Evolutionary conservation across 1,140 invertebrate genomes (phyloP), one percentile per base, ranked within the genome.

Genomic region (Camponotus pennsylvanicus): DNA sequence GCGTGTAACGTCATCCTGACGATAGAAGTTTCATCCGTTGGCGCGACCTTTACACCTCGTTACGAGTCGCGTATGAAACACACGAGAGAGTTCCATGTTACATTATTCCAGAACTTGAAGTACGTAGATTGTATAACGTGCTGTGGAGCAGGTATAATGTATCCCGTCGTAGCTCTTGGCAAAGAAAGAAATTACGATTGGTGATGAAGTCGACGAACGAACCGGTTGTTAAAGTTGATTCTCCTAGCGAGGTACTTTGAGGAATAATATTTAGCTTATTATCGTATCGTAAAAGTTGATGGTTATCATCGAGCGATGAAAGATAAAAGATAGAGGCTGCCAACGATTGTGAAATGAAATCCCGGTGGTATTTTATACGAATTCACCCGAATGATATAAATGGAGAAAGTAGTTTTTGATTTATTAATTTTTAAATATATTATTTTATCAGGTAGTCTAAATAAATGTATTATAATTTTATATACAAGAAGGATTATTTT

Each of bases 31-130:
- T 49, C 42, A 42, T 84, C 40, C 71, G 80, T 63, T 76, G 27
- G 57, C 55, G 42, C 45, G 55, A 59, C 70, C 71, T 84, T 84
- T 84, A 76, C 69, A 84, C 70, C 80, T 84, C 59, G 80, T 84
- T 84, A 75, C 57, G 55, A 9, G 15, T 7, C 37, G 34, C 71
- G 55, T 40, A 34, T 76, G 42, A 71, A 82, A 42, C 49, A 66
- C 78, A 15, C 32, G 80, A 49, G 42, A 73, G 55, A 61, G 3
- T 5, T 45, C n/a, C 42, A 52, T 57, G 55, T 83, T 75, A 83
- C 37, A 61, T 57, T 64, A 76, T 64, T 75, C 70, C 70, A 5
- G n/a, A 70, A 64, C 70, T 84, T 84, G 63, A 84, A 84, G 63
- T 64, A 71, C 71, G 59, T 66, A 66, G 59, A 76, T 76, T 84